Evolutionary conservation across 1,140 invertebrate genomes (phyloP).

Genomic region (Drosophila carrolli): DNA sequence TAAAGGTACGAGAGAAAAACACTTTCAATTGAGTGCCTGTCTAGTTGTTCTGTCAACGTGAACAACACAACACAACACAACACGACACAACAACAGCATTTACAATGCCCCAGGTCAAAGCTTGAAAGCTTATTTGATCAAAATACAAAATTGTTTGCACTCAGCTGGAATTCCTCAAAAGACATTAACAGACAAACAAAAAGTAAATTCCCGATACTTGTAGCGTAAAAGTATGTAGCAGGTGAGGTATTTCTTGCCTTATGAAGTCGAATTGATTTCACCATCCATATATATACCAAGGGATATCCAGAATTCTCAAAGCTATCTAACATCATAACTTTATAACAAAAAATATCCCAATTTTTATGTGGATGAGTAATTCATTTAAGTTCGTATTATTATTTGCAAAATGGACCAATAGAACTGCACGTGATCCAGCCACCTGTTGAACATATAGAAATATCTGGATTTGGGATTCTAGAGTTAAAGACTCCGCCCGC

Average conservation of each 20-base stretch:
- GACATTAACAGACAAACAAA: constrained; percentile 2
- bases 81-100: neutral
- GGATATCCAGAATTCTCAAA: no score
- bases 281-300: no score
- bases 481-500: neutral
- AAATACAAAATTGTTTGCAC: neutral
- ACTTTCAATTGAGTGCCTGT: constrained; percentile 10
- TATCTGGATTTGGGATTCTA: neutral
- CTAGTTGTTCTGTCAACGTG: constrained; percentile 2
- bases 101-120: constrained; percentile 8
- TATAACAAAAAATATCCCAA: no score
- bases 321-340: no score
- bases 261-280: neutral
- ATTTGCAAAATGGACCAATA: neutral
- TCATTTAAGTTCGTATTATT: neutral
- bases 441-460: neutral
- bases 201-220: no score
- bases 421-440: neutral
- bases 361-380: no score
- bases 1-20: neutral
- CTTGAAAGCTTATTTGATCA: neutral
- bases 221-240: neutral
- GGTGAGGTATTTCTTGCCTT: neutral
- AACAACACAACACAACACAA: neutral
- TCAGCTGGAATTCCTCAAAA: neutral